Evolutionary conservation across 1,140 invertebrate genomes (phyloP), one percentile per base, ranked within the genome.

Genomic region (Drosophila willistoni): DNA sequence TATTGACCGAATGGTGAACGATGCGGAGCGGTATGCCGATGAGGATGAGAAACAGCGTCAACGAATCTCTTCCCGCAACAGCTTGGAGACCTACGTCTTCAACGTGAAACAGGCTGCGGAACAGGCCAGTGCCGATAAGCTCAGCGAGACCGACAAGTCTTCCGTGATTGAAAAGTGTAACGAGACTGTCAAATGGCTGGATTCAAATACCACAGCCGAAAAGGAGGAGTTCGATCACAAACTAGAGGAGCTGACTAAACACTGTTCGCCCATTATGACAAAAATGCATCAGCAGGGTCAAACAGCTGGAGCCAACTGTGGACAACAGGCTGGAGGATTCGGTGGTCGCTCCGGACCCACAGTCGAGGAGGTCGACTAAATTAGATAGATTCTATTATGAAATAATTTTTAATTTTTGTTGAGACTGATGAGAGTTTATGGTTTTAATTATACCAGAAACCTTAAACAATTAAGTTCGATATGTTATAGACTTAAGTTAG

Each of bases 31-130:
- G 25, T 90, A 87, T 59, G 83, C 81, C n/a, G 93, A 94, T 29
- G 94, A 94, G 65, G 95, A 96, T 71, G 96, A 97, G 90, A 39
- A 93, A 66, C 95, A 96, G 79, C 94, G 94, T 44, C 94, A 96
- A 25, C 93, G 94, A 19, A 94, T 97, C 33, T 17, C 91, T 0
- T 93, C 94, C 0, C 93, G 94, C 59, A 94, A 94, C 73, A 79
- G 93, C 39, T 91, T 97, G 10, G 96, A 97, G 85, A 93, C 94
- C 22, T 97, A 97, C 76, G 94, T 95, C 47, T 96, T 95, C 92
- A 95, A 94, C 81, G 94, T 96, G 85, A 96, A 96, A 84, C 93
- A 92, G 68, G 90, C 93, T 2, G 81, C 93, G 0, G 92, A 93
- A n/a, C 93, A 94, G 62, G 92, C 92, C 17, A 92, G 92, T 25